Percentiles rank a stretch among this genome's conserved stretches.
phyloP scores from a whole-genome alignment of 2,888 invertebrate species.

The Acrobasis suavella region DNA sequence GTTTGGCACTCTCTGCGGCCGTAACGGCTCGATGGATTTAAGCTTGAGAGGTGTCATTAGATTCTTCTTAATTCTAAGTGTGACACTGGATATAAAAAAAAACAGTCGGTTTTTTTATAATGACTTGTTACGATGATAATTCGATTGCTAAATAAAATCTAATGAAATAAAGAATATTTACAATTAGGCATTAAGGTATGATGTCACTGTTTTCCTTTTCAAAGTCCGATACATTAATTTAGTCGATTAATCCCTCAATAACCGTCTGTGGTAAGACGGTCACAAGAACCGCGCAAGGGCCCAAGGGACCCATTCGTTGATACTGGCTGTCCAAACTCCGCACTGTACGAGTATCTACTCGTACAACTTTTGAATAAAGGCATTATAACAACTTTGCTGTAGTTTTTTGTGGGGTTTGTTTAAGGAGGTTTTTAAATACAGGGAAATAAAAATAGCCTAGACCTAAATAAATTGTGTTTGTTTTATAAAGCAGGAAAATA shows the following conservation, averaged over 20 bases:
- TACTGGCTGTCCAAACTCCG: conserved; percentile 13
- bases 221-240: conserved; percentile 9
- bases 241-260: conserved; percentile 18
- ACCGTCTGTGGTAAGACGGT: background rate
- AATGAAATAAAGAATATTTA: no score
- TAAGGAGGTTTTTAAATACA: background rate
- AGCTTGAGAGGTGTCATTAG: no score
- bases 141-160: no score
- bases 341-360: background rate
- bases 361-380: background rate
- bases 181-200: background rate
- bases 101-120: no score
- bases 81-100: no score
- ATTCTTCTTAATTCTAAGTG: no score
- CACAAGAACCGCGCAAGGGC: background rate
- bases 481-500: no score
- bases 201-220: background rate
- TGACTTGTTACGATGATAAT: no score
- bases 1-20: no score
- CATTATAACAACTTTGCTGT: background rate
- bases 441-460: background rate
- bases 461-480: no score
- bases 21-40: no score
- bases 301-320: conserved; percentile 21
- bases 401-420: background rate